Percentiles rank a stretch among this genome's conserved stretches.
These are phyloP conservation scores for Mystacides longicornis DNA, from an alignment of 2,888 invertebrate genomes.

Conservation along the genomic window DNA sequence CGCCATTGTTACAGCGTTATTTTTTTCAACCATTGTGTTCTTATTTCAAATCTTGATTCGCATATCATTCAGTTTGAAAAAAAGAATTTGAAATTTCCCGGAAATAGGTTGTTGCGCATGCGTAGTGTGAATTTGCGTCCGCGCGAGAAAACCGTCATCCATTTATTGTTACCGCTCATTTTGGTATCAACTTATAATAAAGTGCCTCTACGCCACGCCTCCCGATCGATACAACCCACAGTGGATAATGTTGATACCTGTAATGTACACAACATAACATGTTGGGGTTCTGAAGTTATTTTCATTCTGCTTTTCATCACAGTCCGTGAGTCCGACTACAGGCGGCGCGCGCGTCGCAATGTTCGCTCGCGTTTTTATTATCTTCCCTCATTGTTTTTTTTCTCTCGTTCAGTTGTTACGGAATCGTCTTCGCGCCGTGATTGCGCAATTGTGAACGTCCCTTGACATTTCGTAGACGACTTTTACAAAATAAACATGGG, in stretches of 20 bases:
- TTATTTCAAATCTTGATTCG: too few relatives aligned
- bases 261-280: conserved; percentile 5
- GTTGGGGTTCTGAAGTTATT: not conserved
- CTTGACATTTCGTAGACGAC: conserved; percentile 14
- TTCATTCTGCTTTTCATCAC: not conserved
- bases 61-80: too few relatives aligned
- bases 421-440: conserved; percentile 3
- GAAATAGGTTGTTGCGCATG: too few relatives aligned
- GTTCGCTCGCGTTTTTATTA: not conserved
- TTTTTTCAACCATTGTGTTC: too few relatives aligned
- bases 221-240: conserved; percentile 17
- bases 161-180: too few relatives aligned
- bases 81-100: too few relatives aligned
- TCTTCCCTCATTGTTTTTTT: not conserved
- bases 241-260: conserved; percentile 17
- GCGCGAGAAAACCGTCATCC: too few relatives aligned
- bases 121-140: too few relatives aligned
- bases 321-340: not conserved
- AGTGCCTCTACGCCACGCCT: conserved; percentile 18
- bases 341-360: conserved; percentile 7
- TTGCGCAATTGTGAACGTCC: conserved; percentile 18
- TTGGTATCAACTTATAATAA: too few relatives aligned
- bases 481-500: conserved; percentile 14
- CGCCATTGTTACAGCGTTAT: too few relatives aligned
- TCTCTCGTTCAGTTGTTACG: not conserved